A percentile compares a stretch with the other conserved stretches of the same genome.
These are phyloP conservation scores for Petroica traversi DNA, from an alignment of 2,113 vertebrate genomes.

Conservation along the genomic window DNA sequence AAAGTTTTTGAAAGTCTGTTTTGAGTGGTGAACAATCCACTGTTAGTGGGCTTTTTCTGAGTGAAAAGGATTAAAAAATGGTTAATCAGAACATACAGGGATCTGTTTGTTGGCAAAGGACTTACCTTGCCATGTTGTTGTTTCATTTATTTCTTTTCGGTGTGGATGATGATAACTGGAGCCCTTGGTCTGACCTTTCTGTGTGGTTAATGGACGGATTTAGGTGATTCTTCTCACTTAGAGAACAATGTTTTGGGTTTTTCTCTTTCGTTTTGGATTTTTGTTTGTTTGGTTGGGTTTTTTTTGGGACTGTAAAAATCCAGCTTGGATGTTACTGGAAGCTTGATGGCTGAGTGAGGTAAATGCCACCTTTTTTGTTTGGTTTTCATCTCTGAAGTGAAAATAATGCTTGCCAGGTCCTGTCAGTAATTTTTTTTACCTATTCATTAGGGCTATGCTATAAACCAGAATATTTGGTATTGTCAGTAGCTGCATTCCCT, in stretches of 20 bases:
- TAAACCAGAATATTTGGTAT: background rate
- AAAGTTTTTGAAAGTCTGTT: background rate
- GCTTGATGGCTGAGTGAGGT: background rate
- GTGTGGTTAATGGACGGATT: background rate
- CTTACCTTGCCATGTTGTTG: background rate
- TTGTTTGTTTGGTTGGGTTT: background rate
- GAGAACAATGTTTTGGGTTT: fast-evolving
- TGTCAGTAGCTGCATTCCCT: background rate
- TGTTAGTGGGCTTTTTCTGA: background rate
- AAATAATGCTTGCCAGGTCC: background rate
- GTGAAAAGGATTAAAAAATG: background rate
- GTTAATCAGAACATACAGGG: fast-evolving
- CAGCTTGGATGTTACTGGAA: background rate
- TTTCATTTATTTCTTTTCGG: background rate
- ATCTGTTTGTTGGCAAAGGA: background rate
- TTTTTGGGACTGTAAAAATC: background rate
- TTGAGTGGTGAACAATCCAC: background rate
- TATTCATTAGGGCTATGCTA: background rate
- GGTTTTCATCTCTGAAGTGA: background rate
- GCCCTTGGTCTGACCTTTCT: background rate
- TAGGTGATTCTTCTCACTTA: background rate
- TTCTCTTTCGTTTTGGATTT: background rate
- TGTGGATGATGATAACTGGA: background rate
- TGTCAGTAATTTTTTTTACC: background rate
- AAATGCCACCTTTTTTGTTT: background rate